These are phyloP conservation scores for Hirundichthys speculiger DNA, from an alignment of 2,113 vertebrate genomes.

Conservation along the genomic window DNA sequence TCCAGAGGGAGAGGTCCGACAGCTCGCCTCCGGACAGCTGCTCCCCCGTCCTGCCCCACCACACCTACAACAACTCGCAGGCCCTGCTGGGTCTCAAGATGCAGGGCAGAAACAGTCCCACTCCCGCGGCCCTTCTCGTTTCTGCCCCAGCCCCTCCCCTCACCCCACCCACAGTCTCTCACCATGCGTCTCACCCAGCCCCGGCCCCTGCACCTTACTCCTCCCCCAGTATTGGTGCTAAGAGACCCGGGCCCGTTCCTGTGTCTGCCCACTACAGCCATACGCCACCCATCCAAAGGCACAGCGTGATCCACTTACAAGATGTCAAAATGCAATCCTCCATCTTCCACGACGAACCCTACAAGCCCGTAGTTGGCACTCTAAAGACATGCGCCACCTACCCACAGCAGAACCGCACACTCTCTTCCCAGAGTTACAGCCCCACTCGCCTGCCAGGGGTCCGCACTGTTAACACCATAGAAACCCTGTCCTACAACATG, in stretches of 20 bases:
- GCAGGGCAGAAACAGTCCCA: slow-evolving; percentile 89
- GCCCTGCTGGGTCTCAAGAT: slow-evolving; percentile 87
- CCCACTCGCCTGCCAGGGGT: slow-evolving; percentile 89
- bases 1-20: slow-evolving; percentile 83
- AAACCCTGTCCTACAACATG: slow-evolving; percentile 86
- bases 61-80: slow-evolving; percentile 80
- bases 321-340: slow-evolving; percentile 88
- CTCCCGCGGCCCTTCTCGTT: slow-evolving; percentile 63
- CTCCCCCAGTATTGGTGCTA: slow-evolving; percentile 85
- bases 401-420: slow-evolving; percentile 95
- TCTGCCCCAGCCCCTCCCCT: slow-evolving; percentile 61
- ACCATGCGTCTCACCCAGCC: slow-evolving; percentile 54
- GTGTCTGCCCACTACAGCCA: slow-evolving; percentile 94
- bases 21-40: slow-evolving; percentile 87
- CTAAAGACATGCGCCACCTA: slow-evolving; percentile 97
- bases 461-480: slow-evolving; percentile 87
- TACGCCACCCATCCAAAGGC: slow-evolving; percentile 91
- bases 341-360: slow-evolving; percentile 88
- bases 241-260: slow-evolving; percentile 84
- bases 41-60: slow-evolving; percentile 85
- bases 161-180: slow-evolving; percentile 61
- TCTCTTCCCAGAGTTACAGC: slow-evolving; percentile 97
- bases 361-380: slow-evolving; percentile 88
- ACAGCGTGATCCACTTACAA: slow-evolving; percentile 95
- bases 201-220: slow-evolving; percentile 79